Conservation (phyloP, 2,888 invertebrate species). For the Deilephila porcellus region DNA sequence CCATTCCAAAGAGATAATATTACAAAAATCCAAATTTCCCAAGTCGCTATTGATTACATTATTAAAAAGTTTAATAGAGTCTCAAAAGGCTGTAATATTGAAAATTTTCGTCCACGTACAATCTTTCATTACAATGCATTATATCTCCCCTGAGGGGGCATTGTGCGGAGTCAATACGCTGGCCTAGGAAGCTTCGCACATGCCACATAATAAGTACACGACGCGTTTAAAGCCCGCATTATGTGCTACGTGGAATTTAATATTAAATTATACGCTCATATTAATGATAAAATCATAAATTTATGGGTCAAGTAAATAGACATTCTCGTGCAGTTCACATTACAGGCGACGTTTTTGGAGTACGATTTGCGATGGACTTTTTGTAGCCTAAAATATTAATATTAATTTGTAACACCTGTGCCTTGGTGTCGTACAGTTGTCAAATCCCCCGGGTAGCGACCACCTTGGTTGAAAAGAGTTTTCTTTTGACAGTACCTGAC, state of each 20-base stretch:
- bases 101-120: not conserved
- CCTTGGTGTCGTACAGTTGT: too few relatives aligned
- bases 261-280: not conserved
- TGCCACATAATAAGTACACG: not conserved
- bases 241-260: constrained; percentile 4
- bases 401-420: too few relatives aligned
- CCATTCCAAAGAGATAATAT: not conserved
- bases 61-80: not conserved
- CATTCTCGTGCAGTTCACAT: too few relatives aligned
- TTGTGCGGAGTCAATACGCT: constrained; percentile 9
- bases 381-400: too few relatives aligned
- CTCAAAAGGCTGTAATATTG: not conserved
- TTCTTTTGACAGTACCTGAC: too few relatives aligned
- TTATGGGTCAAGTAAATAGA: too few relatives aligned
- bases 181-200: not conserved
- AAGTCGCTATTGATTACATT: not conserved
- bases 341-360: too few relatives aligned
- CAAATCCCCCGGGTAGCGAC: too few relatives aligned
- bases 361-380: too few relatives aligned
- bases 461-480: too few relatives aligned
- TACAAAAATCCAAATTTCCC: not conserved
- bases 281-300: too few relatives aligned
- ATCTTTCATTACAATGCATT: constrained; percentile 16
- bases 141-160: not conserved
- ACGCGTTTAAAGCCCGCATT: constrained; percentile 9